These are phyloP conservation scores for Falco naumanni DNA, from an alignment of 2,797 vertebrate species.

Conservation along the genomic window DNA sequence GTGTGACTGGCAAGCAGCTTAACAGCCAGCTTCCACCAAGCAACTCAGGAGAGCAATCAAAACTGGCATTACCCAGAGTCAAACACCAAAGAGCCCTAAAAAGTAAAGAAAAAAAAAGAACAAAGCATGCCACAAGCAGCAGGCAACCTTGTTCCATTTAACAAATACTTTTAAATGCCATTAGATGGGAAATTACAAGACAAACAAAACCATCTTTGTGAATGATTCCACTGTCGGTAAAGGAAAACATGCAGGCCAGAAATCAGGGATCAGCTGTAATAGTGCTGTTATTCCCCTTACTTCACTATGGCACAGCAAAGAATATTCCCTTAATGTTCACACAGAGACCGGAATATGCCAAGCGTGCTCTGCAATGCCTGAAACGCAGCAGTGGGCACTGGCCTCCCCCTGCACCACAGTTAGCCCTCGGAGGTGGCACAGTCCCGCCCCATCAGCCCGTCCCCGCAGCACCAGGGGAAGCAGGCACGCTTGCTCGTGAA, in stretches of 20 bases:
- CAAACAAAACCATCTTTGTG: background rate
- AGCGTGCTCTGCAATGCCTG: background rate
- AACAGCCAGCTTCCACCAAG: background rate
- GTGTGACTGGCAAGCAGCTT: background rate
- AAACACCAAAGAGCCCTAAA: background rate
- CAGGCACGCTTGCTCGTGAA: accelerated
- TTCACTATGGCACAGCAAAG: background rate
- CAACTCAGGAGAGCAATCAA: background rate
- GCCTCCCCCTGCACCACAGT: background rate
- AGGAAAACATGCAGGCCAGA: background rate
- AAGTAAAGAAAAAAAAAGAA: background rate
- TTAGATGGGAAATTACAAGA: background rate
- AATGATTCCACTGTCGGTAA: background rate
- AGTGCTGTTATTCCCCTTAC: background rate
- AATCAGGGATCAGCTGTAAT: background rate
- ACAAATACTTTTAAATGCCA: background rate
- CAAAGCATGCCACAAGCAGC: background rate
- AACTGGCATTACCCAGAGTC: background rate
- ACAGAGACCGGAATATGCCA: background rate
- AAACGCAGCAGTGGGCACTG: accelerated
- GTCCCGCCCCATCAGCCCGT: accelerated
- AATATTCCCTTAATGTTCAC: background rate
- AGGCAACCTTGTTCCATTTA: background rate
- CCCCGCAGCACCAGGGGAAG: accelerated
- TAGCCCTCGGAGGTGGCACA: background rate